Base-by-base conservation (phyloP, 2,113 vertebrate species). In the Mesembrinibis cayennensis region DNA sequence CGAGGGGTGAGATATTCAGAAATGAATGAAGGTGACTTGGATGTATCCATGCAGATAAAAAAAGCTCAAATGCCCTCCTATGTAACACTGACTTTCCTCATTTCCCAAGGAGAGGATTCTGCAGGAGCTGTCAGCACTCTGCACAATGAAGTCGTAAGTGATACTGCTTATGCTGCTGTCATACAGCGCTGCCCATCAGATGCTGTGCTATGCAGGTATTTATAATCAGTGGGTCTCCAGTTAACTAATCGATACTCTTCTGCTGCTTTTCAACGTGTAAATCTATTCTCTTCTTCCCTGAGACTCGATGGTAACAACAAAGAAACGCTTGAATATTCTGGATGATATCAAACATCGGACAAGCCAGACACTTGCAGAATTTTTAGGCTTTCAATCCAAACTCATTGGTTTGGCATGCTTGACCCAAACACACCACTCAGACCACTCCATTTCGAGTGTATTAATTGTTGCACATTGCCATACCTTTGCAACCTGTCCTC, bases 101-200 rank as follows among this genome's bases (percentile, higher is more conserved):
- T 76, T 82, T 87, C 77, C 87, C 89, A 85, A 94, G 78, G 81
- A 97, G 70, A 84, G 15, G 38, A 85, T 95, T 80, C 83, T 76
- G 71, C 70, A 77, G 87, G 87, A 94, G 87, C 70, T 82, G 77
- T 84, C 93, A 95, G 83, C 93, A 89, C 66, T 90, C 67, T 49
- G 66, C 56, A 85, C 80, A 87, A 63, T 79, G 58, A 92, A 94
- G 91, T 14, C 1, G 4, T 67, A 96, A 95, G 61, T 45, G 78
- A 87, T 50, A 70, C 53, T 61, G 90, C 53, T 80, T 67, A 25
- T 30, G 49, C 76, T 94, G 59, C 90, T 87, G 71, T 27, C 67
- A 84, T 44, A 83, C 22, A 66, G 66, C 71, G 73, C 6, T 67
- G 47, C 36, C 72, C 65, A 56, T 62, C 49, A 65, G 83, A 61